Base-by-base conservation (phyloP, 2,113 vertebrate genomes). In the Notothenia rossii region DNA sequence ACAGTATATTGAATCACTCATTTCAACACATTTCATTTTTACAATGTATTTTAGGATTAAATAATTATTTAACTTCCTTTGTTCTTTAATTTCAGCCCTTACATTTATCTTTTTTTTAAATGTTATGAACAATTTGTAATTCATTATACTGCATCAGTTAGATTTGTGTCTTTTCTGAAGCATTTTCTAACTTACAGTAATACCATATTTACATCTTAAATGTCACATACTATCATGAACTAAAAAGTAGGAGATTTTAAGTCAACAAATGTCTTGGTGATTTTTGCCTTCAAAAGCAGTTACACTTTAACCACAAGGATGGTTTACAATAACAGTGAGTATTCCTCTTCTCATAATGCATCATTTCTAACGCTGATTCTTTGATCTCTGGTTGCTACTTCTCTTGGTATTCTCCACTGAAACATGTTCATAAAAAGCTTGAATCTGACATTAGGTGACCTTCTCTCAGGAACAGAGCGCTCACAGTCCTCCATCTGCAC, bases 401-500 rank as follows among this genome's bases (percentile, higher is more conserved):
- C 40, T 18, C 17, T 5, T 25, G 1, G 7, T 8, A 15, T 58
- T 48, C 3, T 58, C 9, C 2, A 3, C 45, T 14, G 11, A 65
- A n/a, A 75, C 33, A 18, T 3, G 60, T 36, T 60, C 8, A 40
- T 15, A 2, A 54, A 7, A n/a, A 46, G 46, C 62, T 70, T 51
- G 3, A 53, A 20, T 65, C 43, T 75, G 22, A 45, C 11, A 4
- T 8, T 20, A 49, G 78, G 40, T 17, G 49, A 48, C 11, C n/a
- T 7, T 2, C 76, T 51, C 49, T 25, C 54, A 72, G 29, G 43
- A 74, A 48, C 15, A 58, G 67, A 79, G 71, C 8, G 18, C 33
- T 7, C 7, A 3, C 5, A 11, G 7, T 43, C 36, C 20, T 75
- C 85, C 90, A 79, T 87, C 88, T 87, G 87, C 82, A 81, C 0